Percentiles rank a stretch among this genome's conserved stretches.
phyloP scores from a whole-genome alignment of 2,888 invertebrate species.

The Petrophora chlorosata region DNA sequence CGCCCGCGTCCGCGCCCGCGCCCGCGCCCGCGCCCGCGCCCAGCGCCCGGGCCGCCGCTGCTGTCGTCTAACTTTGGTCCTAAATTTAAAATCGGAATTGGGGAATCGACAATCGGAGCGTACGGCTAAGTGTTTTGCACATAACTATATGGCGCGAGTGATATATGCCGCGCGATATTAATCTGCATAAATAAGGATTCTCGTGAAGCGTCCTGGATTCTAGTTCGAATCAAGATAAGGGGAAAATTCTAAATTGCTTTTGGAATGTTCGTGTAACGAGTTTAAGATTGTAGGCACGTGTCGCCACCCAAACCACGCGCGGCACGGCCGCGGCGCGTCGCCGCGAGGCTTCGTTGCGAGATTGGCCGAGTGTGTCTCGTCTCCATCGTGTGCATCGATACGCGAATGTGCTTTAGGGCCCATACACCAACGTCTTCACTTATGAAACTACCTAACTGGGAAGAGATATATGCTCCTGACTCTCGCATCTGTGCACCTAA shows the following conservation, averaged over 20 bases:
- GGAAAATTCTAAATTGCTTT: slow-evolving; percentile 72
- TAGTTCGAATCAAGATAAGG: slow-evolving; percentile 61
- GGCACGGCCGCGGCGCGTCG: not conserved
- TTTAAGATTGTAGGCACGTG: slow-evolving; percentile 76
- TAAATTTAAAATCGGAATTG: slow-evolving; percentile 77
- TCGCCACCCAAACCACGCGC: slow-evolving; percentile 39
- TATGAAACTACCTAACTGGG: slow-evolving; percentile 69
- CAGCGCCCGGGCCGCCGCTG: slow-evolving; percentile 37
- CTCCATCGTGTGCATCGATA: slow-evolving; percentile 40
- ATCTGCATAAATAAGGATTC: slow-evolving; percentile 54
- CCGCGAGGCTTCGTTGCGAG: slow-evolving; percentile 44
- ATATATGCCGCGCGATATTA: slow-evolving; percentile 46
- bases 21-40: too few species aligned
- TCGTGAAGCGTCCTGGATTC: slow-evolving; percentile 48
- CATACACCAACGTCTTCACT: slow-evolving; percentile 73
- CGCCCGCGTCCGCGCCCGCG: too few species aligned
- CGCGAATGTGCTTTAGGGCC: slow-evolving; percentile 45
- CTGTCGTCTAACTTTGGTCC: slow-evolving; percentile 65
- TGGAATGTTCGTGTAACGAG: slow-evolving; percentile 69
- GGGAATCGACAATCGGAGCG: slow-evolving; percentile 54
- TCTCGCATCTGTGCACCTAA: slow-evolving; percentile 37
- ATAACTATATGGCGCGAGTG: slow-evolving; percentile 32
- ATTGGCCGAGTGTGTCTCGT: slow-evolving; percentile 66
- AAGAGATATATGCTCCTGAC: slow-evolving; percentile 58
- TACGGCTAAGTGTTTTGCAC: slow-evolving; percentile 39